Base-by-base conservation (phyloP, 1,140 invertebrate species). In the Cydia strobilella region DNA sequence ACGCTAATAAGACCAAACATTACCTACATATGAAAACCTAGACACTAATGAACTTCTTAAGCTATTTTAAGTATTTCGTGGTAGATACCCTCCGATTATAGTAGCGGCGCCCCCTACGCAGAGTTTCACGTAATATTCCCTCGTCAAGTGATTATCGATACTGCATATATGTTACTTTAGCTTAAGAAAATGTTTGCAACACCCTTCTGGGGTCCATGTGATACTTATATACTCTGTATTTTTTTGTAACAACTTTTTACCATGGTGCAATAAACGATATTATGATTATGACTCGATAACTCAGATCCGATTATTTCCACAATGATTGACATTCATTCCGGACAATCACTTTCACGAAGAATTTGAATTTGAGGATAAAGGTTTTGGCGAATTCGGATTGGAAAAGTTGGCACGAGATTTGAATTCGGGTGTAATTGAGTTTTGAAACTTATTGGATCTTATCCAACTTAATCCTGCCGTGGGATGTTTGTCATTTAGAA, bases 291-390 rank as follows among this genome's bases (percentile, higher is more conserved):
- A 35, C 27, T 31, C 25, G 63, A 31, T 65, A 65, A 27, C 7
- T 65, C 18, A 3, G 27, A 65, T 31, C 27, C 25, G 23, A 63
- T 63, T 4, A 18, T 65, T 65, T 25, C 25, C 62, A 63, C 25
- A 65, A 25, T 25, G 23, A 65, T 65, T 65, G 23, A 65, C 27
- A 65, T 65, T 65, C 63, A 35, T 35, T 65, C 10, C 63, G 27
- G 5, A 65, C 27, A n/a, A 65, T 65, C 27, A n/a, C 63, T 65
- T 65, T 65, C 63, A 35, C 63, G n/a, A 31, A 3, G 63, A 31
- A 65, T 65, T 27, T 65, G 23, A 65, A 31, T 65, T 65, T 65
- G 6, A 65, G 63, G 63, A 65, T 31, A 65, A 65, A 65, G 25
- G 63, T 35, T 35, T 31, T 65, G 63, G 35, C 63, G 27, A 65